Evolutionary conservation across 2,113 vertebrate species (phyloP).

Genomic region (Macheiramphus alcinus): DNA sequence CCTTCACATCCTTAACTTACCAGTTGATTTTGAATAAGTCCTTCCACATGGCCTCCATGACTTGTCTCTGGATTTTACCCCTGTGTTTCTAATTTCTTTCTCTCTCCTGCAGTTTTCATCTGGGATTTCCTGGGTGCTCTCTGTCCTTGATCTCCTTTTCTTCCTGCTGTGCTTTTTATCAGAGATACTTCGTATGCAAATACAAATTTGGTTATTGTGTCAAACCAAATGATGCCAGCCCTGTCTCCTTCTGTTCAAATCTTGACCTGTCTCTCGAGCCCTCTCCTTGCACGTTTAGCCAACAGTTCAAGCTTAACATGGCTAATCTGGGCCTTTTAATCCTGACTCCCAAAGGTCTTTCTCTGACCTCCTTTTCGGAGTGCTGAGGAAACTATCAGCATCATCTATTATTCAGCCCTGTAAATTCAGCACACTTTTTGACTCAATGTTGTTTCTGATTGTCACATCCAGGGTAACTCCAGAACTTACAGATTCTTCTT

Average conservation of each 20-base stretch:
- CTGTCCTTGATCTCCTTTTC: background rate
- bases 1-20: background rate
- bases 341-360: background rate
- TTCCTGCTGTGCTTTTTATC: background rate
- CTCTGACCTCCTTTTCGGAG: background rate
- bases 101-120: background rate
- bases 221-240: background rate
- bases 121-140: background rate
- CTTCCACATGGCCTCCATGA: background rate
- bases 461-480: background rate
- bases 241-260: background rate
- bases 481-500: background rate
- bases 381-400: background rate
- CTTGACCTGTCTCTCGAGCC: background rate
- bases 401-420: background rate
- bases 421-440: background rate
- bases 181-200: background rate
- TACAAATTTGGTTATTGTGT: background rate
- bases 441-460: background rate
- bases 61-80: background rate
- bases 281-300: background rate
- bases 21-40: background rate
- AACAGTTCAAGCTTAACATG: background rate
- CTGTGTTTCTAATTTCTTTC: background rate
- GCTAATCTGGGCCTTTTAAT: background rate